phyloP scores from a whole-genome alignment of 1,140 invertebrate species.

The Dendroctonus valens region DNA sequence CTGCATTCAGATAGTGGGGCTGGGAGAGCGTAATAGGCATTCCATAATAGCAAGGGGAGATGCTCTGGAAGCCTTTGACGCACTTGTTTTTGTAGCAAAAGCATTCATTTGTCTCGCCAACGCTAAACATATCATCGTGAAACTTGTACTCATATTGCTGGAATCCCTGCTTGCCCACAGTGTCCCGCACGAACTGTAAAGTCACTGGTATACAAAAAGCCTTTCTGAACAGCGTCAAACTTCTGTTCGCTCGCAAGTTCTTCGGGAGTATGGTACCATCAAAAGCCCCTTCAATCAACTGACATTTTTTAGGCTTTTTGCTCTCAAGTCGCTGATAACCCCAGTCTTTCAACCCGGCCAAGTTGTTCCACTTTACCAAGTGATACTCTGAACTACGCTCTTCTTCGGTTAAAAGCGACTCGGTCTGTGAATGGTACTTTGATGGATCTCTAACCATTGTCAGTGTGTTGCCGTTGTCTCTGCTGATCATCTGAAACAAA shows the following conservation, averaged over 20 bases:
- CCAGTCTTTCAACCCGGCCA: slow-evolving; percentile 61
- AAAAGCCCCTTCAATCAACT: slow-evolving; percentile 58
- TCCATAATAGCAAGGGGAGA: slow-evolving; percentile 75
- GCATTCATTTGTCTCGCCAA: slow-evolving; percentile 62
- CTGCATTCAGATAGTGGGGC: slow-evolving; percentile 75
- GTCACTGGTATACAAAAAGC: slow-evolving; percentile 66
- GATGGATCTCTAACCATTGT: slow-evolving; percentile 41
- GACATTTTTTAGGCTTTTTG: slow-evolving; percentile 55
- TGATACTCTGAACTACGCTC: slow-evolving; percentile 54
- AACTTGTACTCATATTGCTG: slow-evolving; percentile 54
- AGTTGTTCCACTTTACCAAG: slow-evolving; percentile 58
- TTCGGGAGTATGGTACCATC: slow-evolving; percentile 63
- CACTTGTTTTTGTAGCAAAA: slow-evolving; percentile 58
- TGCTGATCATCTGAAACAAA: slow-evolving; percentile 42
- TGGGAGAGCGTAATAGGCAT: slow-evolving; percentile 69
- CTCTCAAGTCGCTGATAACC: slow-evolving; percentile 50
- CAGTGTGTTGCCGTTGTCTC: slow-evolving; percentile 45
- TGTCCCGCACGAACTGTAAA: slow-evolving; percentile 53
- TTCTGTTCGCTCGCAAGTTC: slow-evolving; percentile 54
- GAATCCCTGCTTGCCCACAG: slow-evolving; percentile 48
- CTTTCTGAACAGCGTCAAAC: slow-evolving; percentile 62
- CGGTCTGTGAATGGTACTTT: slow-evolving; percentile 39
- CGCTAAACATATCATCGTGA: slow-evolving; percentile 55
- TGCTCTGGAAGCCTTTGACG: slow-evolving; percentile 61
- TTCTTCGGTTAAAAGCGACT: slow-evolving; percentile 47